Conservation (phyloP, 2,888 invertebrate species). For the Epirrhoe tristata region DNA sequence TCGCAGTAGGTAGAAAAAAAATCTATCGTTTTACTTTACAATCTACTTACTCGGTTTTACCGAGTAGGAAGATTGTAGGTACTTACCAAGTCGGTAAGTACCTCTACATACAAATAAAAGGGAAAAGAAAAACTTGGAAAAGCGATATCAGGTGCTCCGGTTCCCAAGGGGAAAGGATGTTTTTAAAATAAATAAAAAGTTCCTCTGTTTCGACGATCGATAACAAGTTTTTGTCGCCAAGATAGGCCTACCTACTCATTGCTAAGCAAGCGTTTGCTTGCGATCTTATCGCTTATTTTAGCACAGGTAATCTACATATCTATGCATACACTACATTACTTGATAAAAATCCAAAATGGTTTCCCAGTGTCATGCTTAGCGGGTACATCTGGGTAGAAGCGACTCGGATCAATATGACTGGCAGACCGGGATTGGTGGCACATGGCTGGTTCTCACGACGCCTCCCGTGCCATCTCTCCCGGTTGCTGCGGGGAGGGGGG, state of each 20-base stretch:
- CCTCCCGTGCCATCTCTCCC: constrained; percentile 32
- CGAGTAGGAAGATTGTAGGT: too few species aligned
- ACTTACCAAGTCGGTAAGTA: too few species aligned
- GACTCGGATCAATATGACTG: constrained; percentile 60
- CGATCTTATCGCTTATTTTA: too few species aligned
- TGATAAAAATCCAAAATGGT: too few species aligned
- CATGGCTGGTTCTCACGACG: constrained; percentile 61
- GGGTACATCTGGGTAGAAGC: constrained; percentile 37
- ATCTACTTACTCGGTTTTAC: too few species aligned
- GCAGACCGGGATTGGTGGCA: constrained; percentile 61
- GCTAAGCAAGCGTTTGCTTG: too few species aligned
- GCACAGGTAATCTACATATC: too few species aligned
- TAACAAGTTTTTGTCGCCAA: too few species aligned
- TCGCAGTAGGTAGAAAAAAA: too few species aligned
- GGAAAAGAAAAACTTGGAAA: constrained; percentile 13
- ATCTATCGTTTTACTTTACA: too few species aligned
- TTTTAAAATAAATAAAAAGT: neutral
- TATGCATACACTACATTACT: too few species aligned
- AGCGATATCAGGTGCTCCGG: constrained; percentile 53
- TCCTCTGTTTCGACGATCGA: neutral
- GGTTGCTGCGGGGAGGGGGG: neutral
- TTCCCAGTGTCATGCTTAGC: neutral
- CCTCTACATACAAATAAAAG: constrained; percentile 2
- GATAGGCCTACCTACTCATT: too few species aligned
- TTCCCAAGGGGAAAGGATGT: constrained; percentile 56